phyloP scores from a whole-genome alignment of 2,113 vertebrate species.

The Pedetes capensis region DNA sequence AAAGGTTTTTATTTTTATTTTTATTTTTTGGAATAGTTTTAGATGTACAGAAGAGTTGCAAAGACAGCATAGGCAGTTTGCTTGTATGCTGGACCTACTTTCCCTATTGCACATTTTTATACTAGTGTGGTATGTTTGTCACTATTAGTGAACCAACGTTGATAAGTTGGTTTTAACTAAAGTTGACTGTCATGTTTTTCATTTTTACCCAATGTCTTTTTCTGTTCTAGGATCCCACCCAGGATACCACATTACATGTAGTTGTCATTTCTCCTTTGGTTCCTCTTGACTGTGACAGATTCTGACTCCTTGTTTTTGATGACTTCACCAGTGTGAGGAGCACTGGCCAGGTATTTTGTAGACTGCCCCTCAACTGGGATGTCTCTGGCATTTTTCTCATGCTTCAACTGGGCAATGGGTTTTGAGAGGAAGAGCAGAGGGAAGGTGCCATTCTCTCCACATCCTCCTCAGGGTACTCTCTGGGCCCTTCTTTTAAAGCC shows the following conservation, averaged over 20 bases:
- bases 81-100: fast-evolving
- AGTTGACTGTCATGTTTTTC: background rate
- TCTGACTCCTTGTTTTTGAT: background rate
- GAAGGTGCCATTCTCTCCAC: background rate
- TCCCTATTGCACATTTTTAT: background rate
- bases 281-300: background rate
- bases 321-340: background rate
- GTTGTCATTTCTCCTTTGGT: background rate
- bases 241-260: fast-evolving
- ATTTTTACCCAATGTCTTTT: background rate
- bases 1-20: background rate
- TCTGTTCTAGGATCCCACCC: background rate
- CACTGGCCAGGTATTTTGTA: background rate
- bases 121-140: too few species aligned
- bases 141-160: background rate
- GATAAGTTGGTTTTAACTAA: background rate
- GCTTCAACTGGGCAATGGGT: background rate
- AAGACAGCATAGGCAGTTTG: background rate
- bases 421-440: background rate
- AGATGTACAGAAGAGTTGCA: background rate
- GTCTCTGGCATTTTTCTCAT: background rate
- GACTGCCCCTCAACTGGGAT: background rate
- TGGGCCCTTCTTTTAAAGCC: background rate
- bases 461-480: background rate
- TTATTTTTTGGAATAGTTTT: background rate